Percentiles rank a stretch among this genome's conserved stretches.
These are phyloP conservation scores for Sylvietta virens DNA, from an alignment of 2,113 vertebrate genomes.

Conservation along the genomic window DNA sequence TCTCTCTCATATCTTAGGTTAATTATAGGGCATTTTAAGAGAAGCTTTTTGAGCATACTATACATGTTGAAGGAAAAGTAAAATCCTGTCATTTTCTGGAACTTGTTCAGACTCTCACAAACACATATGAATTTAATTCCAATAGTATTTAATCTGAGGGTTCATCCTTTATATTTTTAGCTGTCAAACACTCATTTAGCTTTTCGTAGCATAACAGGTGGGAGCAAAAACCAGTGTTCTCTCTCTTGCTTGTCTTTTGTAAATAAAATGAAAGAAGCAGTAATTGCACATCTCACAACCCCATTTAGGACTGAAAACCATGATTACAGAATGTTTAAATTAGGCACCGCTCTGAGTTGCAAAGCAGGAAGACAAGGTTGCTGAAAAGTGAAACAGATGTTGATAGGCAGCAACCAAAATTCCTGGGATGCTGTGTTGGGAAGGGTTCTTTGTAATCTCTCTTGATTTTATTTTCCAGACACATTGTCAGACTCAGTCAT, in stretches of 20 bases:
- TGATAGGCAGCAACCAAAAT: neutral
- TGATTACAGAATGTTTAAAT: neutral
- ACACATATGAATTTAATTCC: neutral
- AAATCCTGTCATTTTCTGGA: conserved; percentile 25
- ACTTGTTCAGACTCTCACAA: neutral
- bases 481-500: neutral
- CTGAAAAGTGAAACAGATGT: neutral
- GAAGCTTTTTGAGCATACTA: neutral
- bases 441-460: neutral
- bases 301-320: neutral
- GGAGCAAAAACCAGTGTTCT: neutral
- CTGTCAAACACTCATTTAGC: neutral
- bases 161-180: neutral
- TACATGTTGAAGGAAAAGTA: neutral
- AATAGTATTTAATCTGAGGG: neutral
- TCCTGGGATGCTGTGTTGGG: neutral
- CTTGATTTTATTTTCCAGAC: neutral
- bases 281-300: neutral
- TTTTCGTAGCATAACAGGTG: neutral
- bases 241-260: neutral
- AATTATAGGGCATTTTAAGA: conserved; percentile 31
- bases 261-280: neutral
- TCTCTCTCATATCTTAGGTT: neutral
- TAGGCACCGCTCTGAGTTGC: neutral
- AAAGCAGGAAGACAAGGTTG: neutral